Conservation (phyloP, 2,113 vertebrate species). For the Sceloporus undulatus region DNA sequence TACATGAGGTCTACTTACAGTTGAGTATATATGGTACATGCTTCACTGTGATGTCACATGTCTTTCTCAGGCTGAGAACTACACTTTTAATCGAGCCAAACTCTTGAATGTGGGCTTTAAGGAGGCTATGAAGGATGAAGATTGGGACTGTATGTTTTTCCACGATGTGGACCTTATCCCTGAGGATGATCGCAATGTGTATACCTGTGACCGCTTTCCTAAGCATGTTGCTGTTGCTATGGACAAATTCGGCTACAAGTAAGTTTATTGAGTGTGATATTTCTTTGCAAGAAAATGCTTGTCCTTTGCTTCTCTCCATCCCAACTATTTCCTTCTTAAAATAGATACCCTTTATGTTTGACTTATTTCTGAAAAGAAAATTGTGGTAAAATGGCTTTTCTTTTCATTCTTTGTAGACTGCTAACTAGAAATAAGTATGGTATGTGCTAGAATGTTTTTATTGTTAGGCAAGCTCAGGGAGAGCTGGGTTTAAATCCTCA, state of each 20-base stretch:
- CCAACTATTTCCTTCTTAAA: background rate
- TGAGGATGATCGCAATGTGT: conserved; percentile 83
- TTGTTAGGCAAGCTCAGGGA: background rate
- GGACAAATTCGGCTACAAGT: conserved; percentile 90
- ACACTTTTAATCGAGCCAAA: conserved; percentile 84
- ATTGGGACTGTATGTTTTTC: conserved; percentile 87
- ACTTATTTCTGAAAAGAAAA: background rate
- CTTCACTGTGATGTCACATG: background rate
- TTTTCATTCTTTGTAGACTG: background rate
- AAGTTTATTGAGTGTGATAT: conserved; percentile 25
- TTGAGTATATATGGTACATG: no score
- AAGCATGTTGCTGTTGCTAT: conserved; percentile 86
- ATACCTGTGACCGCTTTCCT: conserved; percentile 81
- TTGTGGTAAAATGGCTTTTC: no score
- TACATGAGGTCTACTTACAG: no score
- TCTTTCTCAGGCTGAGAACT: conserved; percentile 77
- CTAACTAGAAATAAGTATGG: background rate
- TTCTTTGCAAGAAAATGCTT: background rate
- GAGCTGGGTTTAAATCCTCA: background rate
- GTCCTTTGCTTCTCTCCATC: background rate
- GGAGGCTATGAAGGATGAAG: conserved; percentile 87
- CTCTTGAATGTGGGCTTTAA: conserved; percentile 85
- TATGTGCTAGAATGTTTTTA: background rate
- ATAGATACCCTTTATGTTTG: background rate
- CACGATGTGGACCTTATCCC: conserved; percentile 88